These are phyloP conservation scores for Cremastinae sp. DNA, from an alignment of 2,888 invertebrate genomes.

Conservation along the genomic window DNA sequence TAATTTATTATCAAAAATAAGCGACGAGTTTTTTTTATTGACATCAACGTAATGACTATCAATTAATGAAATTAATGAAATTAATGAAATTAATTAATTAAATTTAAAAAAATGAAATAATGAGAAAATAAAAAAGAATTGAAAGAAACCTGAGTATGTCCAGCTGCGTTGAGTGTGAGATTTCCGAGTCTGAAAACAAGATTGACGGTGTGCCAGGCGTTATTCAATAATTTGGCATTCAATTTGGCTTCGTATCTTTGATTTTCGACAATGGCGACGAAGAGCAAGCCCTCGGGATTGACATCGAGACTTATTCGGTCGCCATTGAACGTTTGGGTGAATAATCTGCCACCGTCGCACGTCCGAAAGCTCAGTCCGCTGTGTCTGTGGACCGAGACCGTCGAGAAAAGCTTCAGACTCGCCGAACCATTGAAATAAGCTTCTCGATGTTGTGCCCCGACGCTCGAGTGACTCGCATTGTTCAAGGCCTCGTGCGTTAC, in stretches of 20 bases:
- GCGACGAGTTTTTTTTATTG: no score
- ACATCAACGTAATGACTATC: neutral
- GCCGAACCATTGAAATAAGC: slow-evolving; percentile 92
- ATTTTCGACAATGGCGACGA: slow-evolving; percentile 80
- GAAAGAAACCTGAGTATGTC: slow-evolving; percentile 82
- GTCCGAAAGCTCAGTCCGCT: slow-evolving; percentile 92
- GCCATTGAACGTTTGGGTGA: slow-evolving; percentile 77
- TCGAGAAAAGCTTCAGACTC: slow-evolving; percentile 87
- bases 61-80: neutral
- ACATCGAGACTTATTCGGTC: slow-evolving; percentile 78
- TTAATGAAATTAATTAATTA: neutral
- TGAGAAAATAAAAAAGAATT: slow-evolving; percentile 4
- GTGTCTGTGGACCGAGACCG: slow-evolving; percentile 89
- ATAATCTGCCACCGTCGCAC: slow-evolving; percentile 83
- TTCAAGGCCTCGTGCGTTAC: slow-evolving; percentile 62
- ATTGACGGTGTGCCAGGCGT: slow-evolving; percentile 90
- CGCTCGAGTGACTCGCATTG: slow-evolving; percentile 61
- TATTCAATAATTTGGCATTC: slow-evolving; percentile 87
- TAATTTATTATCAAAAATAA: no score
- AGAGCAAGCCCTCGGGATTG: slow-evolving; percentile 81
- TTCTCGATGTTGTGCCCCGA: slow-evolving; percentile 83
- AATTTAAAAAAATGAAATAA: slow-evolving; percentile 9
- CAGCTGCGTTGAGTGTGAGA: slow-evolving; percentile 82
- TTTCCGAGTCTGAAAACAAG: slow-evolving; percentile 85
- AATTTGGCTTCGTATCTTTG: slow-evolving; percentile 84